Base-by-base conservation (phyloP, 2,888 invertebrate species). In the Tortricodes alternella region DNA sequence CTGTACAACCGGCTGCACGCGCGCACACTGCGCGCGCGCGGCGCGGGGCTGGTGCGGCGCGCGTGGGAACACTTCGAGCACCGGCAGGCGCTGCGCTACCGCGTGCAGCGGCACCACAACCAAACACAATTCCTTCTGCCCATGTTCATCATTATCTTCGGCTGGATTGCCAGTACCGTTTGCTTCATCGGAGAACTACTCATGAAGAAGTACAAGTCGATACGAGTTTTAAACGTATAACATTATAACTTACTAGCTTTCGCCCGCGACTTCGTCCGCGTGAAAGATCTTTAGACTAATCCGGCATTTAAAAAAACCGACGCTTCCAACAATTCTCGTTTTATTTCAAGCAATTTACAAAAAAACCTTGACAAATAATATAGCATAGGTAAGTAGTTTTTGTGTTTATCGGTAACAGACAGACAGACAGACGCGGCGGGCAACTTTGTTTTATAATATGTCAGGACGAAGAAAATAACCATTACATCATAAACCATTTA, bases 401-500 rank as follows among this genome's bases (percentile, higher is more conserved):
- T n/a, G n/a, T n/a, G n/a, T n/a, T n/a, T n/a, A n/a, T n/a, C n/a
- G n/a, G n/a, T n/a, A n/a, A n/a, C n/a, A n/a, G n/a, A n/a, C n/a
- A n/a, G n/a, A n/a, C n/a, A n/a, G n/a, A n/a, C n/a, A n/a, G n/a
- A n/a, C n/a, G n/a, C n/a, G n/a, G n/a, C n/a, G n/a, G n/a, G n/a
- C n/a, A n/a, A n/a, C n/a, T n/a, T n/a, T n/a, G n/a, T n/a, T n/a
- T n/a, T n/a, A n/a, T 4, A 5, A 5, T 21, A 21, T 21, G 21
- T 21, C 5, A 35, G 1, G 39, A 29, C 19, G 29, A 53, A 49
- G 44, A 37, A 62, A 61, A 46, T 24, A 11, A 44, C 13, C n/a
- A 13, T 43, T 62, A 62, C 62, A 63, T 65, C 64, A 65, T 65
- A 67, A 71, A 73, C 70, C 72, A 69, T 80, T 80, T 77, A 78